Evolutionary conservation across 2,113 vertebrate species (phyloP).

Genomic region (Pelmatolapia mariae): DNA sequence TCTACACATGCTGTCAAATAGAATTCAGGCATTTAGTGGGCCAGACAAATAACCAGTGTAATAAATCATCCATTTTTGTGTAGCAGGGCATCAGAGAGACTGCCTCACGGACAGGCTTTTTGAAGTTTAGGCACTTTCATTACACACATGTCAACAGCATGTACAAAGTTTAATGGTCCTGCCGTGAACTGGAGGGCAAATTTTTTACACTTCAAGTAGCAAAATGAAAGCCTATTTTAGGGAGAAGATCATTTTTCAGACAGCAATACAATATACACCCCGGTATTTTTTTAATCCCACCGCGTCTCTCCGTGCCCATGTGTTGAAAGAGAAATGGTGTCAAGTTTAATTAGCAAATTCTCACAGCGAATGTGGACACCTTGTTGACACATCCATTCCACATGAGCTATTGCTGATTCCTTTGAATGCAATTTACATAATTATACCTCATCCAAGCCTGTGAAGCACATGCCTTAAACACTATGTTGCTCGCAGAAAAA

Average conservation of each 20-base stretch:
- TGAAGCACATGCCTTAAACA: conserved; percentile 56
- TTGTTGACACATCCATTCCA: conserved; percentile 72
- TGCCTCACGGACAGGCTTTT: conserved; percentile 31
- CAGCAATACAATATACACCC: conserved; percentile 32
- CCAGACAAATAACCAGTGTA: conserved; percentile 55
- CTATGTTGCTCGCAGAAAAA: conserved; percentile 50
- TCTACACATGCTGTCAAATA: conserved; percentile 51
- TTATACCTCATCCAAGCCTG: conserved; percentile 70
- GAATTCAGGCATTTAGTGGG: conserved; percentile 54
- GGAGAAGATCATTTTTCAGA: conserved; percentile 46
- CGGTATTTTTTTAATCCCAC: conserved; percentile 34
- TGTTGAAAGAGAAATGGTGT: conserved; percentile 57
- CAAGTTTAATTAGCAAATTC: conserved; percentile 72
- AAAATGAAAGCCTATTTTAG: conserved; percentile 46
- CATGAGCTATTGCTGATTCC: conserved; percentile 69
- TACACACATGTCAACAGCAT: conserved; percentile 65
- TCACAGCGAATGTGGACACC: conserved; percentile 62
- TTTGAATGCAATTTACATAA: conserved; percentile 80
- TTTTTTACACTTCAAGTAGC: conserved; percentile 30
- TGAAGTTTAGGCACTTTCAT: conserved; percentile 63
- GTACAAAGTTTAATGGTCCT: conserved; percentile 56
- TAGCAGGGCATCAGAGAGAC: conserved; percentile 18
- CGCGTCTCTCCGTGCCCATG: conserved; percentile 31
- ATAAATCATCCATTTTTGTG: conserved; percentile 60
- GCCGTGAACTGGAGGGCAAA: conserved; percentile 22